These are phyloP conservation scores for Cerastoderma edule DNA, from an alignment of 2,888 invertebrate genomes.

Conservation along the genomic window DNA sequence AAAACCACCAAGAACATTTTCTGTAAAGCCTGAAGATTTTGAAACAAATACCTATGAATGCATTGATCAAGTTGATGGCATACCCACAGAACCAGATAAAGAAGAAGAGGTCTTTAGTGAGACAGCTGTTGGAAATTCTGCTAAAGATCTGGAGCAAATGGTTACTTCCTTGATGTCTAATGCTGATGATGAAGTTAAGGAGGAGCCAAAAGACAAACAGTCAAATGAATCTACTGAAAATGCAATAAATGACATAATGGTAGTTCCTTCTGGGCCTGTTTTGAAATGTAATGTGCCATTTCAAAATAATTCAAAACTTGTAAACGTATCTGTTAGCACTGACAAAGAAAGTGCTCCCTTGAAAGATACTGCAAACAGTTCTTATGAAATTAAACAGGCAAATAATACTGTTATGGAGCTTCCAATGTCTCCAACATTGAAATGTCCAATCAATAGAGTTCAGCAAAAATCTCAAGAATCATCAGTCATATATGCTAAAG, in stretches of 20 bases:
- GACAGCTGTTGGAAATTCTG: neutral
- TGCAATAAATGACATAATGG: neutral
- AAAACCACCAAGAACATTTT: slow-evolving; percentile 63
- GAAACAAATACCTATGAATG: neutral
- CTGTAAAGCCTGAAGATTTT: slow-evolving; percentile 43
- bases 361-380: neutral
- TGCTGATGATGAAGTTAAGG: no score
- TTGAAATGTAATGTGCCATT: neutral
- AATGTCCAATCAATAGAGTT: neutral
- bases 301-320: no score
- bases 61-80: neutral
- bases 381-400: neutral
- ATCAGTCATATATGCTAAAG: neutral
- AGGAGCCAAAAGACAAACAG: neutral
- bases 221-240: neutral
- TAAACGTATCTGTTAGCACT: no score
- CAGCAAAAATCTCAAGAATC: neutral
- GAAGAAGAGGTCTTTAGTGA: neutral
- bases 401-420: neutral
- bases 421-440: slow-evolving; percentile 5
- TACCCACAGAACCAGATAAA: neutral
- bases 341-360: neutral
- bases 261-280: slow-evolving; percentile 10
- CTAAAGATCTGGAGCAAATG: neutral
- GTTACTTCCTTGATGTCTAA: neutral